Percentiles rank a stretch among this genome's conserved stretches.
These are phyloP conservation scores for Clamator glandarius DNA, from an alignment of 2,797 vertebrate species.

Conservation along the genomic window DNA sequence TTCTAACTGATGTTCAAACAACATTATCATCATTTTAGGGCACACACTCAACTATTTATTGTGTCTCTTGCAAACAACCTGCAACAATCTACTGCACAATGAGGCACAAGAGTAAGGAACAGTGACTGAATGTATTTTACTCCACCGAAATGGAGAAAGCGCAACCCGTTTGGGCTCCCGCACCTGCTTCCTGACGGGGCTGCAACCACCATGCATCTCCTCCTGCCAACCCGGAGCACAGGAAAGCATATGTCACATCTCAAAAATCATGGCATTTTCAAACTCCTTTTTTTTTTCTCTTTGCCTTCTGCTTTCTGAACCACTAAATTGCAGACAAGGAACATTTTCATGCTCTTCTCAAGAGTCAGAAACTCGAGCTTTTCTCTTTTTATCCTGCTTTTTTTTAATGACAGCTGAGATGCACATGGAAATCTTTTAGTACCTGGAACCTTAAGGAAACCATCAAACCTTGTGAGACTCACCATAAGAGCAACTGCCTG, in stretches of 20 bases:
- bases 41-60: not conserved
- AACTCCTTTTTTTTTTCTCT: constrained; percentile 52
- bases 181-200: constrained; percentile 60
- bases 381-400: not conserved
- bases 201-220: constrained; percentile 39
- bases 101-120: not conserved
- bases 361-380: constrained; percentile 26
- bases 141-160: not conserved
- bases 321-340: constrained; percentile 47
- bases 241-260: constrained; percentile 68
- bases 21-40: not conserved
- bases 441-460: constrained; percentile 54
- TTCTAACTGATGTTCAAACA: not conserved
- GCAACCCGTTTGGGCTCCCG: not conserved
- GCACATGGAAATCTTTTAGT: constrained; percentile 16
- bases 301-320: constrained; percentile 68
- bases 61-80: not conserved
- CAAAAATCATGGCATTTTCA: constrained; percentile 66
- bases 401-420: not conserved
- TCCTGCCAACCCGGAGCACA: constrained; percentile 53
- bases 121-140: not conserved
- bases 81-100: not conserved
- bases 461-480: not conserved
- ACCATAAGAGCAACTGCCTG: not conserved
- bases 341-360: constrained; percentile 44